Base-by-base conservation (phyloP, 2,888 invertebrate species). In the Archips xylosteana region DNA sequence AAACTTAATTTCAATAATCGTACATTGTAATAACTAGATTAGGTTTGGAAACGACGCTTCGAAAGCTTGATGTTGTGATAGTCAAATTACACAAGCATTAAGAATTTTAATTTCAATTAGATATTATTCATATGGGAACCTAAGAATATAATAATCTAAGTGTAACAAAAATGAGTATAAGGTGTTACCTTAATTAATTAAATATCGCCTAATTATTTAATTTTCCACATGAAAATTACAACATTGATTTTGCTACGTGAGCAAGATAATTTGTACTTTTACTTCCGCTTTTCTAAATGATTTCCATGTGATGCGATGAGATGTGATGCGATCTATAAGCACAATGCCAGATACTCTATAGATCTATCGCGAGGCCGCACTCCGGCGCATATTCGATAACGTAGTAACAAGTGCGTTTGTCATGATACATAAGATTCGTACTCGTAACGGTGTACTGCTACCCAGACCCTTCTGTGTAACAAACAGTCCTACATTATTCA, bases 201-300 rank as follows among this genome's bases (percentile, higher is more conserved):
- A 74, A 78, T 81, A 81, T 83, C 78, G 79, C 78, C 78, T 78
- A 77, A 78, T 76, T 74, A 71, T 71, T 75, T 73, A 71, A 63
- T 74, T 70, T 77, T 78, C 76, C 81, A 85, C 85, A 83, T 86
- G 86, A 87, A 85, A 81, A 87, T 85, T 83, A 87, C 86, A 86
- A 87, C 85, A 82, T 88, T 91, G 90, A 86, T 87, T 86, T 87
- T 89, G 92, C 91, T 91, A 91, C 88, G 79, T 93, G 93, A 94
- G 94, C 94, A 93, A 91, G 84, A 83, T 85, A 68, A 88, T 94
- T 93, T 94, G 93, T 94, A 94, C 94, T 93, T 91, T 87, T 80
- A 78, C 78, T 77, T 77, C 82, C 73, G 73, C 72, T 72, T 67
- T 72, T 62, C 67, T 51, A 63, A 67, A 67, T 62, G 57, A 45